These are phyloP conservation scores for Hirtodrosophila alboralis DNA, from an alignment of 2,888 invertebrate genomes.

Conservation along the genomic window DNA sequence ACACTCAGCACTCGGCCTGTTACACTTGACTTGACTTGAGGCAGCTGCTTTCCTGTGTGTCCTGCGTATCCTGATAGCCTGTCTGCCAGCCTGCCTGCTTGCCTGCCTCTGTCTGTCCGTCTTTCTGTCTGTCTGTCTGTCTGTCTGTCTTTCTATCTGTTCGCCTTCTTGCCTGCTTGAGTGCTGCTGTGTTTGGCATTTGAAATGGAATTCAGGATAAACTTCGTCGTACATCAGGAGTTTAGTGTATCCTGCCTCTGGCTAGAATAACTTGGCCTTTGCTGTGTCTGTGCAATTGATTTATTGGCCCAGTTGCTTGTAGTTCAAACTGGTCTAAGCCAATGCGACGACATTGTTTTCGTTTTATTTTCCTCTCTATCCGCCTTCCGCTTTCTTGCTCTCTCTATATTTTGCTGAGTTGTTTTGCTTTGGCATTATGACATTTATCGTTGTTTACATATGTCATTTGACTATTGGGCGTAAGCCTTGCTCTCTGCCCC, in stretches of 20 bases:
- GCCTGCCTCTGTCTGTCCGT: conserved; percentile 12
- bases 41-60: conserved; percentile 49
- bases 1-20: conserved; percentile 55
- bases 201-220: conserved; percentile 55
- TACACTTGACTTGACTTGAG: conserved; percentile 67
- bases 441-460: conserved; percentile 57
- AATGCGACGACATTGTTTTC: conserved; percentile 30
- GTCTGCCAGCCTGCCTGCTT: not conserved
- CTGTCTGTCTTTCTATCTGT: too few species aligned
- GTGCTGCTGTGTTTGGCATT: conserved; percentile 70
- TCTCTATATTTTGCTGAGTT: conserved; percentile 10
- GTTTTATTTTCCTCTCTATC: conserved; percentile 10
- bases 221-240: conserved; percentile 1
- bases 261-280: conserved; percentile 41
- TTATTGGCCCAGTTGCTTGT: conserved; percentile 60
- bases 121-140: conserved; percentile 12
- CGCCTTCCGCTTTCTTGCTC: not conserved
- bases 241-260: conserved; percentile 15
- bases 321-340: conserved; percentile 42
- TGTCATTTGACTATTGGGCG: conserved; percentile 28
- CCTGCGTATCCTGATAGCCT: conserved; percentile 22
- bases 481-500: conserved; percentile 3
- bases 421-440: conserved; percentile 46
- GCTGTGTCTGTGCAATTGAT: conserved; percentile 66
- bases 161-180: conserved; percentile 52